Percentiles rank a stretch among this genome's conserved stretches.
These are phyloP conservation scores for Bombyx mori DNA, from an alignment of 1,140 invertebrate genomes.

Conservation along the genomic window ASM3026992v2 NC_085119.1:8709001-8709500, in stretches of 20 bases:
- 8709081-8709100: too few species aligned
- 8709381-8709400: constrained; percentile 49
- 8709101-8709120: too few species aligned
- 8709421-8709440: constrained; percentile 61
- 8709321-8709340: constrained; percentile 57
- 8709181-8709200: too few species aligned
- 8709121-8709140: too few species aligned
- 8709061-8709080: too few species aligned
- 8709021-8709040: too few species aligned
- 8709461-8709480: constrained; percentile 61
- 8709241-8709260: not conserved
- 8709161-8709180: too few species aligned
- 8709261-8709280: constrained; percentile 12
- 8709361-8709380: constrained; percentile 57
- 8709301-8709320: constrained; percentile 50
- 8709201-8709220: too few species aligned
- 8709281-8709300: constrained; percentile 47
- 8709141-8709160: too few species aligned
- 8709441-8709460: constrained; percentile 66
- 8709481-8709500: constrained; percentile 54
- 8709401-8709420: constrained; percentile 64
- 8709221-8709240: too few species aligned
- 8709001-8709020: too few species aligned
- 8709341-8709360: constrained; percentile 38
- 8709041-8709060: too few species aligned